These are phyloP conservation scores for Nycticryphes semicollaris DNA, from an alignment of 2,113 vertebrate species.

Conservation along the genomic window DNA sequence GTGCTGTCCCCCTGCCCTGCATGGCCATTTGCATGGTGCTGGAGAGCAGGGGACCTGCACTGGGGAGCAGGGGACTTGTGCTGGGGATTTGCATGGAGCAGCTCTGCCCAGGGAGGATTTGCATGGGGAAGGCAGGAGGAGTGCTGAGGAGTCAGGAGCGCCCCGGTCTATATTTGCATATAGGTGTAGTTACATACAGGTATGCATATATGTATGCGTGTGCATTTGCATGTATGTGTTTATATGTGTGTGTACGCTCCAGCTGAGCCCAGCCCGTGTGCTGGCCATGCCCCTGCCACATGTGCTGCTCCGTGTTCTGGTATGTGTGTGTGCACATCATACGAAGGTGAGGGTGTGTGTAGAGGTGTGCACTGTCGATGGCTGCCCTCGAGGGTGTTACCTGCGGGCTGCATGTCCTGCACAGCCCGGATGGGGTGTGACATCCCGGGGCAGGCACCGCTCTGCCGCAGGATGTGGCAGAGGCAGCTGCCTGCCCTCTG, in stretches of 20 bases:
- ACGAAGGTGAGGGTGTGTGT: not conserved
- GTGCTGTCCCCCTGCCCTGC: too few relatives aligned
- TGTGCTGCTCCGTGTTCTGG: not conserved
- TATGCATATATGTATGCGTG: accelerated
- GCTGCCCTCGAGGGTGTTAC: not conserved
- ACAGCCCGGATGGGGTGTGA: not conserved
- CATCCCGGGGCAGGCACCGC: not conserved
- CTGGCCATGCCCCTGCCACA: not conserved
- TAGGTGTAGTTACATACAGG: not conserved
- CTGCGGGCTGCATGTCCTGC: not conserved
- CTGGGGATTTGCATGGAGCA: not conserved
- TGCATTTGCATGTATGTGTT: not conserved
- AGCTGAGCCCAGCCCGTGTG: accelerated
- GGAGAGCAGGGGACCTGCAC: not conserved
- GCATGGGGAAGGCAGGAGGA: not conserved
- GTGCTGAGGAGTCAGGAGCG: accelerated
- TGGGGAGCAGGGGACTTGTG: not conserved
- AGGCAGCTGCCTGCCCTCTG: not conserved
- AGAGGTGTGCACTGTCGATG: not conserved
- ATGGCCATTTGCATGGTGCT: not conserved
- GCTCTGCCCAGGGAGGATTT: not conserved
- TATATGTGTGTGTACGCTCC: not conserved
- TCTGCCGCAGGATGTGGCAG: not conserved
- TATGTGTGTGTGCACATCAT: accelerated
- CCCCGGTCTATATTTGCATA: not conserved